Evolutionary conservation across 2,888 invertebrate species (phyloP).

Genomic region (Noctua fimbriata): DNA sequence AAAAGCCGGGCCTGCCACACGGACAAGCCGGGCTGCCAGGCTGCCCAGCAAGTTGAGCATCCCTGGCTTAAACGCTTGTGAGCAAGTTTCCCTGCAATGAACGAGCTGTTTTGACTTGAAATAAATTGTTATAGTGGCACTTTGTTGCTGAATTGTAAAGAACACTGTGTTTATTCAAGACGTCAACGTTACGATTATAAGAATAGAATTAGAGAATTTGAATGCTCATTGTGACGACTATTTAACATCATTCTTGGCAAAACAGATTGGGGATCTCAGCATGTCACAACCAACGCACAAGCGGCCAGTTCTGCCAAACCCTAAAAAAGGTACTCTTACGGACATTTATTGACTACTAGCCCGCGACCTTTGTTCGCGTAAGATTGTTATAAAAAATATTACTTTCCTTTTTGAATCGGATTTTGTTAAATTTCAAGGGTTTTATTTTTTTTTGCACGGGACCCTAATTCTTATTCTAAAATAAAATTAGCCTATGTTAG

Average conservation of each 20-base stretch:
- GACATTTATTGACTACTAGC: not conserved
- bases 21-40: slow-evolving; percentile 24
- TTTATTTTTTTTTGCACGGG: too few species aligned
- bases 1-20: slow-evolving; percentile 23
- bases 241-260: not conserved
- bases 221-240: not conserved
- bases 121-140: slow-evolving; percentile 22
- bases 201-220: not conserved
- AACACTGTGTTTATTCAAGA: slow-evolving; percentile 4
- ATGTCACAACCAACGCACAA: not conserved
- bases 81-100: slow-evolving; percentile 40
- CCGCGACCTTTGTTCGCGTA: too few species aligned
- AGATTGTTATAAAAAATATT: too few species aligned
- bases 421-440: too few species aligned
- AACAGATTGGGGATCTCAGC: not conserved
- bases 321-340: not conserved
- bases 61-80: slow-evolving; percentile 36
- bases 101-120: slow-evolving; percentile 38
- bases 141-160: slow-evolving; percentile 12
- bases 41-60: slow-evolving; percentile 27
- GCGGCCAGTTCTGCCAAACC: not conserved
- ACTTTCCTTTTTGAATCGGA: too few species aligned
- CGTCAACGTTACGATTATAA: not conserved
- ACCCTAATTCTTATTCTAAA: too few species aligned
- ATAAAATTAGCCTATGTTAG: too few species aligned